Evolutionary conservation across 2,888 invertebrate species (phyloP), one percentile per base, ranked within the genome.

Genomic region (Tholera decimalis): DNA sequence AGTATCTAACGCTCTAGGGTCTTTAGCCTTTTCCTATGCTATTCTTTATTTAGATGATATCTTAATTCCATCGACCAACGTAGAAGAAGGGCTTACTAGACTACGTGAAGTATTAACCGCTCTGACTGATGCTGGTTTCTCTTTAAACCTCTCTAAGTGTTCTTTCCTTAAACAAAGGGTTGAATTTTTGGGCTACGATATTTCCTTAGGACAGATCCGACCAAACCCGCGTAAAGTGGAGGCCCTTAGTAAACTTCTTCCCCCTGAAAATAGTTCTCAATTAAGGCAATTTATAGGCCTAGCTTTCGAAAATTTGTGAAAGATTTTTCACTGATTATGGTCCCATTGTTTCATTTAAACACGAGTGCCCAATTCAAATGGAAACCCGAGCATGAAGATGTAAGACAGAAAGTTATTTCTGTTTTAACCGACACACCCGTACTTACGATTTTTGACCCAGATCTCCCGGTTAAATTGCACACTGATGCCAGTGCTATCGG

Each of bases 401-500:
- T 79, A 1, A 15, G 76, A 7, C 68, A 81, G 39, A 24, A 73
- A 0, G 28, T 83, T 0, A 77, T 82, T 11, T 22, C 49, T 0
- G 26, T 58, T 13, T 41, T 84, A 8, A 84, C 81, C 0, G 28
- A 8, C 0, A 28, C 13, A 20, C 56, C 47, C 0, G 41, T 65
- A 0, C 80, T 83, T 7, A 43, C 79, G 5, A 77, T 80, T 51
- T 83, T 73, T 58, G 53, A 81, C 26, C 77, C 82, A 0, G 43
- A 71, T 0, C 39, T 43, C 0, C 72, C 77, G 0, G 46, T 57
- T 0, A 82, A 83, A 30, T 28, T 84, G 0, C 80, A 82, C 37
- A 80, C 80, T 0, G 83, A 83, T 41, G 84, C 84, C 0, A 80
- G 80, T 30, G 13, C 59, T 0, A 43, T 44, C 0, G 82, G 81